These are phyloP conservation scores for Ptychoptera contaminata DNA, from an alignment of 2,888 invertebrate species.

Conservation along the genomic window DNA sequence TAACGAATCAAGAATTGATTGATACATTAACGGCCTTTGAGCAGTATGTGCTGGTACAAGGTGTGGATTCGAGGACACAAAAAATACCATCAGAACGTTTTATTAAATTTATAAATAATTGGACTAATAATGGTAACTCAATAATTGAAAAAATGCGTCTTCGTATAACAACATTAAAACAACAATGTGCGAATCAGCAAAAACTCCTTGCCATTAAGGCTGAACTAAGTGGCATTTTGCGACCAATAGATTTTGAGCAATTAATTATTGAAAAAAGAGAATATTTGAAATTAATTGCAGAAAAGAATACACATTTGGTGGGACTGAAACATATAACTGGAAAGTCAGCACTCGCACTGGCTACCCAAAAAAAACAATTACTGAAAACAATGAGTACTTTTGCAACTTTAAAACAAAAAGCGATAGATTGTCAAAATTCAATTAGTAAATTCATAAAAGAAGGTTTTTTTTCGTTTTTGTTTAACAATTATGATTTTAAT, in stretches of 20 bases:
- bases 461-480: constrained; percentile 10
- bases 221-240: constrained; percentile 36
- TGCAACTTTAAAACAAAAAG: constrained; percentile 26
- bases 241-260: constrained; percentile 40
- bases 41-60: constrained; percentile 23
- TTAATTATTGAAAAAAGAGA: constrained; percentile 37
- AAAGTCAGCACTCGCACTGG: constrained; percentile 33
- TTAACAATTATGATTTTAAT: neutral
- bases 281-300: constrained; percentile 32
- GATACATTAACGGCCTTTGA: constrained; percentile 33
- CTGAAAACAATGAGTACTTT: constrained; percentile 27
- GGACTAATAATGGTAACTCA: constrained; percentile 34
- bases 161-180: constrained; percentile 32
- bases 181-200: constrained; percentile 29
- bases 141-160: constrained; percentile 36
- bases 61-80: constrained; percentile 29
- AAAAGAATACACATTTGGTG: constrained; percentile 33
- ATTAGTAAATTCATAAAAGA: constrained; percentile 30
- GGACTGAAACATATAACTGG: constrained; percentile 38
- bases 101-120: constrained; percentile 35
- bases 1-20: constrained; percentile 28
- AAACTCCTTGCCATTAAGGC: constrained; percentile 27
- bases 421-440: constrained; percentile 25
- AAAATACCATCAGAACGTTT: constrained; percentile 34
- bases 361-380: constrained; percentile 32